phyloP scores from a whole-genome alignment of 2,888 invertebrate species.

The Oscheius sp. region DNA sequence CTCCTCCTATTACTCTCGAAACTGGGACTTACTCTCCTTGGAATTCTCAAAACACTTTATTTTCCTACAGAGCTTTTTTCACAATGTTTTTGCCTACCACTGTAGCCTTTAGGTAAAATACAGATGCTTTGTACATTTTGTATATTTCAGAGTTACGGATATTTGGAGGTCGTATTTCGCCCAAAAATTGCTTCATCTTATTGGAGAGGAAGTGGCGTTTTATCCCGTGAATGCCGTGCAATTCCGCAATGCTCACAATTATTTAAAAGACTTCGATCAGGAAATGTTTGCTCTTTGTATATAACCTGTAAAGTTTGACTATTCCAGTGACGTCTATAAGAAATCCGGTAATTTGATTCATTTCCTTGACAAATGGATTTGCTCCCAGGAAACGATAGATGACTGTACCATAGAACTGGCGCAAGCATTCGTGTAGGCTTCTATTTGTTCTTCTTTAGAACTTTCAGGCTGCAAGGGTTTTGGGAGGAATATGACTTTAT shows the following conservation, averaged over 20 bases:
- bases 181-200: slow-evolving; percentile 45
- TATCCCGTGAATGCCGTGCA: slow-evolving; percentile 50
- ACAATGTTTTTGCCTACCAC: slow-evolving; percentile 51
- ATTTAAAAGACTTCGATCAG: slow-evolving; percentile 47
- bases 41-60: slow-evolving; percentile 57
- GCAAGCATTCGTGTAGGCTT: slow-evolving; percentile 20
- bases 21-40: slow-evolving; percentile 46
- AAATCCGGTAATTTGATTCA: slow-evolving; percentile 42
- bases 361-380: slow-evolving; percentile 39
- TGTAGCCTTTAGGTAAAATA: slow-evolving; percentile 39
- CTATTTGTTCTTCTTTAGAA: not conserved
- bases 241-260: slow-evolving; percentile 47
- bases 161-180: slow-evolving; percentile 53
- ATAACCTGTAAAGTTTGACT: not conserved
- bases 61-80: slow-evolving; percentile 49
- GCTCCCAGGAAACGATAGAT: slow-evolving; percentile 3
- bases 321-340: slow-evolving; percentile 12
- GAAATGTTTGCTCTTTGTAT: no score
- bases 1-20: slow-evolving; percentile 20
- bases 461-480: not conserved
- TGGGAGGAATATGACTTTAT: not conserved
- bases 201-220: slow-evolving; percentile 46
- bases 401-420: slow-evolving; percentile 39
- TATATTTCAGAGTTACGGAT: slow-evolving; percentile 38
- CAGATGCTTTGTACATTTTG: not conserved